Base-by-base conservation (phyloP, 2,888 invertebrate species). In the Parasteatoda lunata region DNA sequence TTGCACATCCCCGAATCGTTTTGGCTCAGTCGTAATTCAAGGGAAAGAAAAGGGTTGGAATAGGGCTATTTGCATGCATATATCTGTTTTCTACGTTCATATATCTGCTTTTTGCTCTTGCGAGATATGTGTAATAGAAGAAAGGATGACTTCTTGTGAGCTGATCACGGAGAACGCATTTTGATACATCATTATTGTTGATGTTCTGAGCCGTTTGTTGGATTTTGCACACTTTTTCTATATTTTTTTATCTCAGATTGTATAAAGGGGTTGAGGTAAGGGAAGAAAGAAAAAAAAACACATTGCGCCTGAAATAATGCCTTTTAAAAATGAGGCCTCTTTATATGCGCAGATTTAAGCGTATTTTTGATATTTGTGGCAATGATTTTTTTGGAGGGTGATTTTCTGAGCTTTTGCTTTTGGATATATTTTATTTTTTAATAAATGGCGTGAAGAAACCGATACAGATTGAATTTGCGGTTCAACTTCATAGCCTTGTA, bases 181-280 rank as follows among this genome's bases (percentile, higher is more conserved):
- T 87, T 87, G 81, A 87, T 81, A 77, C 77, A 81, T 82, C 82
- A 87, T 87, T 87, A 87, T 86, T 86, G 84, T 73, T 51, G 81
- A 30, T 73, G 73, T 65, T 80, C 48, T 49, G 80, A 66, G 52
- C 4, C 72, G 51, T 4, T 52, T 30, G 72, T 49, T 72, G 80
- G 73, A 75, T 81, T 81, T 75, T 81, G 75, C 81, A 81, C 81
- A 69, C 75, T 81, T 73, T 75, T 75, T 72, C 15, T 48, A n/a
- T 66, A 0, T 49, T 30, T 30, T 1, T 30, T 1, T 30, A 30
- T 30, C 30, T 30, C 48, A 48, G 49, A 70, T 45, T 30, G 66
- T 68, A 13, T 68, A 15, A 9, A 13, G 13, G 47, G 13, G 48
- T 48, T 70, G 47, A 11, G 70, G 30, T 30, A 30, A 30, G 30